These are phyloP conservation scores for Crenuchus spilurus DNA, from an alignment of 2,797 vertebrate genomes.

Conservation along the genomic window DNA sequence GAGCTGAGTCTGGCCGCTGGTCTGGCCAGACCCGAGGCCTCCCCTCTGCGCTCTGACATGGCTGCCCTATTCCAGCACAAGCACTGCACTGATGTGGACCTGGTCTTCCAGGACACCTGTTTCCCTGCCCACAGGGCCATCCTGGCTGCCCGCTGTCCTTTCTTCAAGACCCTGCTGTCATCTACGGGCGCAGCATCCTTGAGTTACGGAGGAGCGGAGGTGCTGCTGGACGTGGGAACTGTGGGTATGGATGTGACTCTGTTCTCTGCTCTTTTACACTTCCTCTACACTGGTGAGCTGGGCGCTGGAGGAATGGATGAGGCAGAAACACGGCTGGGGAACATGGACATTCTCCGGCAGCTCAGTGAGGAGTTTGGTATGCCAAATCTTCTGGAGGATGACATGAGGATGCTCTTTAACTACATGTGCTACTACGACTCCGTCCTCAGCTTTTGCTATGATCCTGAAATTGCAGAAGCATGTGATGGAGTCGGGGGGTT, in stretches of 20 bases:
- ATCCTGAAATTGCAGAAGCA: constrained; percentile 91
- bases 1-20: constrained; percentile 96
- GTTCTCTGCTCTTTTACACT: constrained; percentile 97
- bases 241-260: constrained; percentile 96
- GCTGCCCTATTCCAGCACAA: constrained; percentile 96
- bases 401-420: constrained; percentile 94
- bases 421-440: constrained; percentile 98
- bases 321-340: constrained; percentile 92
- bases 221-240: constrained; percentile 95
- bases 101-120: constrained; percentile 98
- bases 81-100: constrained; percentile 98
- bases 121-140: constrained; percentile 97
- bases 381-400: constrained; percentile 94
- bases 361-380: constrained; percentile 98
- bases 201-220: constrained; percentile 90
- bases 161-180: constrained; percentile 95
- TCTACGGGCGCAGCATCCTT: constrained; percentile 77
- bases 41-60: constrained; percentile 90
- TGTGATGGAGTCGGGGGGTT: constrained; percentile 80
- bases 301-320: constrained; percentile 65
- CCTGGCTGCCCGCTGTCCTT: constrained; percentile 93
- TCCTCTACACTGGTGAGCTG: constrained; percentile 96
- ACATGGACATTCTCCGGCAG: constrained; percentile 93
- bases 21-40: constrained; percentile 90
- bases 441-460: constrained; percentile 95